Evolutionary conservation across 1,140 invertebrate species (phyloP).

Genomic region (Probaryconus sp.): DNA sequence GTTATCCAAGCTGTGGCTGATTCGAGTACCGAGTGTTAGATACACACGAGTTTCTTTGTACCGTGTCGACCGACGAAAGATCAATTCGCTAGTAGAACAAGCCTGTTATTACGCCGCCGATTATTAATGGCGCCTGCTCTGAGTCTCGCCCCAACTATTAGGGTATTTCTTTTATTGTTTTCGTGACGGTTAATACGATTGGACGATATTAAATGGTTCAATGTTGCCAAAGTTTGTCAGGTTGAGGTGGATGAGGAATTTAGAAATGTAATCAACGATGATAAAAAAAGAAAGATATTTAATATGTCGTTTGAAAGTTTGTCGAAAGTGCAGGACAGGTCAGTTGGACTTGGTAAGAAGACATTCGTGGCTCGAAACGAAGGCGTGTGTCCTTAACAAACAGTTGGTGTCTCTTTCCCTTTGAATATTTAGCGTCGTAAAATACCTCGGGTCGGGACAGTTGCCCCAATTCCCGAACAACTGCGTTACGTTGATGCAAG

Average conservation of each 20-base stretch:
- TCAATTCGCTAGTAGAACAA: conserved; percentile 45
- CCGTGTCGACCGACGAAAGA: conserved; percentile 42
- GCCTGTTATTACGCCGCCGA: conserved; percentile 35
- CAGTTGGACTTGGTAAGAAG: too few relatives aligned
- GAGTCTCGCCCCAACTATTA: neutral
- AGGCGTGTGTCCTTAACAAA: too few relatives aligned
- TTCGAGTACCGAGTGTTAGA: conserved; percentile 52
- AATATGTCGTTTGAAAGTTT: too few relatives aligned
- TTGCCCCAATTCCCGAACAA: conserved; percentile 31
- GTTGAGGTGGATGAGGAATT: too few relatives aligned
- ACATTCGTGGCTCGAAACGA: too few relatives aligned
- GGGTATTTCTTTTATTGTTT: conserved; percentile 36
- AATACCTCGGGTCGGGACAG: conserved; percentile 6
- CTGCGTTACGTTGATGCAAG: conserved; percentile 24
- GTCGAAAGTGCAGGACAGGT: too few relatives aligned
- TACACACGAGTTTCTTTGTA: conserved; percentile 49
- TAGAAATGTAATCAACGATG: too few relatives aligned
- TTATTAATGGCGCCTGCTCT: conserved; percentile 27
- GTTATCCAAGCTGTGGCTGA: conserved; percentile 55
- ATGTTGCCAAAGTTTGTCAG: too few relatives aligned
- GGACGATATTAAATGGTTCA: conserved; percentile 22
- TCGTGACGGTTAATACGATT: conserved; percentile 9
- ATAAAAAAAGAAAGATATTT: too few relatives aligned
- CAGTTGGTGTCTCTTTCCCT: neutral
- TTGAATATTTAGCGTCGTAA: conserved; percentile 13